Evolutionary conservation across 2,888 invertebrate species (phyloP).

Genomic region (Troilus luridus): DNA sequence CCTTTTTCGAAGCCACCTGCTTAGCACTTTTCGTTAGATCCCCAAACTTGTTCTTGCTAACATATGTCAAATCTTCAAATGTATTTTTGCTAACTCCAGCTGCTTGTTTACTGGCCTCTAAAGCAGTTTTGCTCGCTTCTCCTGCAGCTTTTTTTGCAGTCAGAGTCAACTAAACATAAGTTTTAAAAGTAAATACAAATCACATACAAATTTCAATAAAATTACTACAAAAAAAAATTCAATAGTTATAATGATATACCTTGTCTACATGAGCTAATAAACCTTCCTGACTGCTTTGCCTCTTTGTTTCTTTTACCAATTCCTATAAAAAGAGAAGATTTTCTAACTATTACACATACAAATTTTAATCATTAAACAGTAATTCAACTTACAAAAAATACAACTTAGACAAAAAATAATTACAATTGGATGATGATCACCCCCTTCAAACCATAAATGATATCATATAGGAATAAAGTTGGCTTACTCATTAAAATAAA

Average conservation of each 20-base stretch:
- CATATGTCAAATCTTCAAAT: constrained; percentile 88
- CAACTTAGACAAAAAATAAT: background rate
- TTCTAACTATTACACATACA: background rate
- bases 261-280: constrained; percentile 91
- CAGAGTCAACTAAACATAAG: constrained; percentile 77
- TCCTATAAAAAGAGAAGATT: constrained; percentile 70
- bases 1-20: constrained; percentile 88
- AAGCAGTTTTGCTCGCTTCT: constrained; percentile 86
- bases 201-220: background rate
- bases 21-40: constrained; percentile 93
- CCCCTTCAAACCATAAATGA: background rate
- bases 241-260: constrained; percentile 71
- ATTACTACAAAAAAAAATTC: background rate
- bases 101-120: constrained; percentile 90
- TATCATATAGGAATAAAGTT: background rate
- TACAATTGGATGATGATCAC: background rate
- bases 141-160: constrained; percentile 90
- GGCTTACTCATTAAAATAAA: background rate
- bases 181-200: constrained; percentile 65
- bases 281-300: constrained; percentile 92
- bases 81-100: constrained; percentile 91
- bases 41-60: constrained; percentile 90
- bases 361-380: background rate
- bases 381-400: background rate
- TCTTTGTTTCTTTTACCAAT: constrained; percentile 86